These are phyloP conservation scores for Diachasma alloeum DNA, from an alignment of 1,140 invertebrate genomes.

Conservation along the genomic window DNA sequence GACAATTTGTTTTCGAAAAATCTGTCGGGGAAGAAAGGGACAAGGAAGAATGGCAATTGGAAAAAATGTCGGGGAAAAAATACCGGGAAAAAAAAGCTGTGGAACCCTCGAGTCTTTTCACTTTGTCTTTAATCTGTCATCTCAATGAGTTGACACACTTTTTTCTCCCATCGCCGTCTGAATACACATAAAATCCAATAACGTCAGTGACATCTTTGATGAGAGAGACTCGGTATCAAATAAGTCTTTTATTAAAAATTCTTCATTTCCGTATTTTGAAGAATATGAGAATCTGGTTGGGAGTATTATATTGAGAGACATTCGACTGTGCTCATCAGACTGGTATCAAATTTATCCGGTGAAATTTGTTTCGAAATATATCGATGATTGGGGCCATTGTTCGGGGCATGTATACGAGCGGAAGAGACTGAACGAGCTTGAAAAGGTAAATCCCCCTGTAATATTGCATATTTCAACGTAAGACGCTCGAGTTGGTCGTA, in stretches of 20 bases:
- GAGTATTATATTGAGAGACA: too few species aligned
- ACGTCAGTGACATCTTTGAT: neutral
- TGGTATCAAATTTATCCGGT: neutral
- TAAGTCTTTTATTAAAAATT: too few species aligned
- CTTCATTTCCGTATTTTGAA: too few species aligned
- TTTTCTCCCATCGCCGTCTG: neutral
- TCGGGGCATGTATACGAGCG: neutral
- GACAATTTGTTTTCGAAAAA: too few species aligned
- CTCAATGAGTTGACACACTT: neutral
- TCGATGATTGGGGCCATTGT: neutral
- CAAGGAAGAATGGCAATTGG: too few species aligned
- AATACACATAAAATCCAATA: neutral
- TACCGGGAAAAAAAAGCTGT: too few species aligned
- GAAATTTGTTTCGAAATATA: neutral
- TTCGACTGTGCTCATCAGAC: too few species aligned
- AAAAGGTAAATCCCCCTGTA: constrained; percentile 13
- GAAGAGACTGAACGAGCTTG: neutral
- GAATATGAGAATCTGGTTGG: too few species aligned
- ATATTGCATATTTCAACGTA: constrained; percentile 35
- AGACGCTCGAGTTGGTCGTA: constrained; percentile 33
- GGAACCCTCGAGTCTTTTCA: neutral
- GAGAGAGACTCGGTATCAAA: too few species aligned
- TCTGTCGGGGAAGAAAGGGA: too few species aligned
- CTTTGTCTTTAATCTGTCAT: neutral
- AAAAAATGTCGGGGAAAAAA: too few species aligned